phyloP scores from a whole-genome alignment of 1,140 invertebrate genomes.

The Pseudomyrmex concolor region DNA sequence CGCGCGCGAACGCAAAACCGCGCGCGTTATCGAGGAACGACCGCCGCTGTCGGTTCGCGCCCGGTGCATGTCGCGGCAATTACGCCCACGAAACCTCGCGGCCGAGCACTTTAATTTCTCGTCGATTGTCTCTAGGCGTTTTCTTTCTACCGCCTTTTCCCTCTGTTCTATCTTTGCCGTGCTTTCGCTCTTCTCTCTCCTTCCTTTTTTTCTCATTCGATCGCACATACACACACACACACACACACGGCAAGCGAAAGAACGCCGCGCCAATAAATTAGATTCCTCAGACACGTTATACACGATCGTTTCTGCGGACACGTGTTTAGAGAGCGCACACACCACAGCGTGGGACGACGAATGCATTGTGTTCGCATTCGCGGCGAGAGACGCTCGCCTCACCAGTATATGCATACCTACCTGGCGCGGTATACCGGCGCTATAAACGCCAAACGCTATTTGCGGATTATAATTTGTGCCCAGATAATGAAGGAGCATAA shows the following conservation, averaged over 20 bases:
- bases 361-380: slow-evolving; percentile 27
- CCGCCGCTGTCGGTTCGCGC: slow-evolving; percentile 7
- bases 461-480: slow-evolving; percentile 68
- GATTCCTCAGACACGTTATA: slow-evolving; percentile 56
- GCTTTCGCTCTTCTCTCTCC: background rate
- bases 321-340: slow-evolving; percentile 43
- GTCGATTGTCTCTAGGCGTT: slow-evolving; percentile 41
- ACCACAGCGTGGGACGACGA: slow-evolving; percentile 54
- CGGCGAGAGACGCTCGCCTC: slow-evolving; percentile 35
- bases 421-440: slow-evolving; percentile 33
- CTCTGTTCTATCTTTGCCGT: background rate
- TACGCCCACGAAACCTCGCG: slow-evolving; percentile 62
- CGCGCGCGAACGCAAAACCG: slow-evolving; percentile 4
- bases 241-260: background rate
- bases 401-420: slow-evolving; percentile 19
- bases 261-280: slow-evolving; percentile 64
- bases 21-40: slow-evolving; percentile 10
- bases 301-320: slow-evolving; percentile 55
- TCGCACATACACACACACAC: background rate
- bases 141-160: background rate
- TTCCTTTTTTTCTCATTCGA: background rate
- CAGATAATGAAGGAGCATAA: slow-evolving; percentile 73
- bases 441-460: slow-evolving; percentile 69
- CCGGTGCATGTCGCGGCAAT: slow-evolving; percentile 55
- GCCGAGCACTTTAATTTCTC: slow-evolving; percentile 60